phyloP scores from a whole-genome alignment of 2,888 invertebrate genomes.

The Drosophila anceps region DNA sequence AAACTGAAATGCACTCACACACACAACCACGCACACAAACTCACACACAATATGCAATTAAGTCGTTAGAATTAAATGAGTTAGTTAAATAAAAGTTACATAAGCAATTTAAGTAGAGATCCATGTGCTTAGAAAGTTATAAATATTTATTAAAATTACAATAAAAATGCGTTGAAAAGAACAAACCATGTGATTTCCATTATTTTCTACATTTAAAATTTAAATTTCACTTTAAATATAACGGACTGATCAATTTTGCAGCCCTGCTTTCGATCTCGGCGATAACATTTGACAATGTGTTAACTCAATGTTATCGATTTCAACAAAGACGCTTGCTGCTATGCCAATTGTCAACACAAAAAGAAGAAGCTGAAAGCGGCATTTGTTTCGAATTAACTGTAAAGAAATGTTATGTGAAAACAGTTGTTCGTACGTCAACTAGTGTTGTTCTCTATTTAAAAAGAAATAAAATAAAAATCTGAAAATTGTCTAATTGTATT shows the following conservation, averaged over 20 bases:
- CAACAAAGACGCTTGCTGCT: background rate
- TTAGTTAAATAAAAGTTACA: slow-evolving; percentile 71
- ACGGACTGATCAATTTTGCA: background rate
- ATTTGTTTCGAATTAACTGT: slow-evolving; percentile 66
- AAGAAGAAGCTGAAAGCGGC: slow-evolving; percentile 59
- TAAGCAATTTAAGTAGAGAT: slow-evolving; percentile 79
- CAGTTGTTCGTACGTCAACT: slow-evolving; percentile 10
- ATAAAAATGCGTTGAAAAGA: slow-evolving; percentile 74
- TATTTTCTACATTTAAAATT: background rate
- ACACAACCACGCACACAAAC: slow-evolving; percentile 12
- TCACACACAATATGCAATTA: slow-evolving; percentile 53
- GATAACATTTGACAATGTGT: slow-evolving; percentile 12
- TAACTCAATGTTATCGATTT: slow-evolving; percentile 16
- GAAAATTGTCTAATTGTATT: slow-evolving; percentile 19
- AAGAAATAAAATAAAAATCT: background rate
- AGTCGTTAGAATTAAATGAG: slow-evolving; percentile 62
- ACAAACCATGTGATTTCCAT: slow-evolving; percentile 20
- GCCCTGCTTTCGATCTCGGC: slow-evolving; percentile 3
- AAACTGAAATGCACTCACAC: slow-evolving; percentile 46
- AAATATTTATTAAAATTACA: slow-evolving; percentile 76
- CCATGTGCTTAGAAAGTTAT: slow-evolving; percentile 81
- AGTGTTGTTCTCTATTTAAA: slow-evolving; percentile 12
- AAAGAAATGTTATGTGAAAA: slow-evolving; percentile 30
- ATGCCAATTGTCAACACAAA: background rate
- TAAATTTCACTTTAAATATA: background rate